A percentile compares a stretch with the other conserved stretches of the same genome.
Conservation (phyloP, 1,140 invertebrate genomes). For the Asobara japonica region DNA sequence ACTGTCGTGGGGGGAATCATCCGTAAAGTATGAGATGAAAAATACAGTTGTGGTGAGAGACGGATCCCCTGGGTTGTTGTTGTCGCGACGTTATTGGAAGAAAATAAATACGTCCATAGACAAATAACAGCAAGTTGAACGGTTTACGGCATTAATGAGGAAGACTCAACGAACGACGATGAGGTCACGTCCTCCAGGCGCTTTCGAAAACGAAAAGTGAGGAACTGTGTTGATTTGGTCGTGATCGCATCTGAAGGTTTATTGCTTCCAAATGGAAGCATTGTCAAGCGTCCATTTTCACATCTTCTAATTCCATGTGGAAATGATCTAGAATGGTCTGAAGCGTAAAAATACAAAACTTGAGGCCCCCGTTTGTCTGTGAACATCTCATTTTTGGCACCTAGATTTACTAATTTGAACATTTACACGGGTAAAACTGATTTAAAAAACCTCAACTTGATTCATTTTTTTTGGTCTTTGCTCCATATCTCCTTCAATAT, state of each 20-base stretch:
- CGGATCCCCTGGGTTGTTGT: constrained; percentile 33
- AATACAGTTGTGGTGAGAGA: not conserved
- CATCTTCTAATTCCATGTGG: no score
- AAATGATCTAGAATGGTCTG: no score
- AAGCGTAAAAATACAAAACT: no score
- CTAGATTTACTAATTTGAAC: no score
- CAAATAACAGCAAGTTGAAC: constrained; percentile 33
- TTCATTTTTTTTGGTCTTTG: no score
- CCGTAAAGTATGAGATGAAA: constrained; percentile 11
- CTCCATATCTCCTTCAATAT: no score
- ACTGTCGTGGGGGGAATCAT: not conserved
- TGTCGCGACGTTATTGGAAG: constrained; percentile 36
- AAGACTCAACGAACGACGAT: constrained; percentile 22
- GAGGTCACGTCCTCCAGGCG: constrained; percentile 32
- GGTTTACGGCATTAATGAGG: constrained; percentile 34
- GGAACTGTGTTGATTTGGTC: constrained; percentile 6
- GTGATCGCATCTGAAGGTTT: not conserved
- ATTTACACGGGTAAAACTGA: no score
- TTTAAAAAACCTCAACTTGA: no score
- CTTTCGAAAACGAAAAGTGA: not conserved
- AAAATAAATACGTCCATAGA: constrained; percentile 37
- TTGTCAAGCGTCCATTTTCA: no score
- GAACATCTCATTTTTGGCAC: no score
- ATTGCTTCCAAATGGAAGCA: no score
- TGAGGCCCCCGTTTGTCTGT: no score